phyloP scores from a whole-genome alignment of 2,888 invertebrate species.

The Pseudococcus longispinus region DNA sequence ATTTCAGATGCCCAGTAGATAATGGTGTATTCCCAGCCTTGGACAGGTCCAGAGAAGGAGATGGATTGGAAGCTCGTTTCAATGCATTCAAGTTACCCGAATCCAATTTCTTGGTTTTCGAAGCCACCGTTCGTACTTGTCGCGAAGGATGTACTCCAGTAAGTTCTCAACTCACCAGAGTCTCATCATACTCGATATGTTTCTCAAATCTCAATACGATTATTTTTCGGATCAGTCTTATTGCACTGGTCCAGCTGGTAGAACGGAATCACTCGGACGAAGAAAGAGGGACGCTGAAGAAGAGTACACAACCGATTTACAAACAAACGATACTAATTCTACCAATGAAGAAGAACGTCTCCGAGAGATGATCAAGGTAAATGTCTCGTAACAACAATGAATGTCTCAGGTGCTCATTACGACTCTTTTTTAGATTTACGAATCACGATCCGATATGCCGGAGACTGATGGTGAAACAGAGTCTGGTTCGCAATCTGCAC shows the following conservation, averaged over 20 bases:
- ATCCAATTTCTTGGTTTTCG: slow-evolving; percentile 91
- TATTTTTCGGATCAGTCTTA: slow-evolving; percentile 72
- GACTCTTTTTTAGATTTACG: slow-evolving; percentile 73
- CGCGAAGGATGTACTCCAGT: slow-evolving; percentile 87
- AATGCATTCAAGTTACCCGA: slow-evolving; percentile 95
- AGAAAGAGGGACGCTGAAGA: slow-evolving; percentile 68
- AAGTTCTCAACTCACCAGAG: slow-evolving; percentile 60
- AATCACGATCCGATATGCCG: slow-evolving; percentile 69
- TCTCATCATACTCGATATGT: too few relatives aligned
- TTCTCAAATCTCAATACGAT: neutral
- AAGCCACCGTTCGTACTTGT: slow-evolving; percentile 88
- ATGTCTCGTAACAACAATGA: neutral
- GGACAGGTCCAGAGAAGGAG: slow-evolving; percentile 83
- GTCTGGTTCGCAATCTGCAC: slow-evolving; percentile 72
- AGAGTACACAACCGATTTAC: slow-evolving; percentile 61
- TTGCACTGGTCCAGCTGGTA: slow-evolving; percentile 77
- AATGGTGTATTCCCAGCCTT: slow-evolving; percentile 90
- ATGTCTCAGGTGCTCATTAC: neutral
- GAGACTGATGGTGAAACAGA: slow-evolving; percentile 59
- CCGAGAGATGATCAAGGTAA: slow-evolving; percentile 88
- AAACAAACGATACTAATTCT: slow-evolving; percentile 45
- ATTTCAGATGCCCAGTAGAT: slow-evolving; percentile 86
- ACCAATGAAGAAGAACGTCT: slow-evolving; percentile 74
- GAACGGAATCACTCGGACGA: slow-evolving; percentile 82
- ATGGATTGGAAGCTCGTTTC: slow-evolving; percentile 87